Base-by-base conservation (phyloP, 2,113 vertebrate genomes). In the Platanista minor region DNA sequence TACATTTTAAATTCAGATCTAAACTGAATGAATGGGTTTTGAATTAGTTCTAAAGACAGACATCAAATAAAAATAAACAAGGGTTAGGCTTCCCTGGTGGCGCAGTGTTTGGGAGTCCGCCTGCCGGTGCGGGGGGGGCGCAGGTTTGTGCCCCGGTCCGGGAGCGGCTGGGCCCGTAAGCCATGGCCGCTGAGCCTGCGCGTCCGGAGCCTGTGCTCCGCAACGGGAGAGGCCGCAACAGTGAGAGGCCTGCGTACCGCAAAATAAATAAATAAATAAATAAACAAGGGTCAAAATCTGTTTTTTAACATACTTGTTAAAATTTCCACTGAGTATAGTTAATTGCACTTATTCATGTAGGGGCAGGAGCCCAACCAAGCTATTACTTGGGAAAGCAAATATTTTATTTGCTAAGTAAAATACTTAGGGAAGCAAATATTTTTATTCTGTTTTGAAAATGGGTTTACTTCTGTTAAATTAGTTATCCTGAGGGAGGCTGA, bases 371-470 rank as follows among this genome's bases (percentile, higher is more conserved):
- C 61, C 61, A 91, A 83, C 36, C 46, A 93, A 78, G 21, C 31
- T 54, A 86, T 74, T 31, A 33, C 61, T 57, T 74, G 6, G 62
- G 84, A 85, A 92, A 94, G 90, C 41, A 98, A 93, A 87, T 94
- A 89, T 93, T 96, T 78, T 97, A 78, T 78, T 78, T 52, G 75
- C n/a, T 54, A 78, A 54, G 75, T 54, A 78, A 94, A 97, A 89
- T 96, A 97, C 78, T 85, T 71, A 90, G 29, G 84, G 90, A 92
- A 94, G 88, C 41, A 98, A 95, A 92, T 94, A 95, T 96, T 97
- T 97, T 97, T 77, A 74, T 81, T 91, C 81, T 84, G 72, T 93
- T 98, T 96, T 93, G 89, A 95, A 95, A 97, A 72, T 86, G 41
- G 31, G 69, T 89, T 97, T 97, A 77, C 66, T 80, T 81, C 87